Evolutionary conservation across 2,797 vertebrate genomes (phyloP).

Genomic region (Iguana delicatissima): DNA sequence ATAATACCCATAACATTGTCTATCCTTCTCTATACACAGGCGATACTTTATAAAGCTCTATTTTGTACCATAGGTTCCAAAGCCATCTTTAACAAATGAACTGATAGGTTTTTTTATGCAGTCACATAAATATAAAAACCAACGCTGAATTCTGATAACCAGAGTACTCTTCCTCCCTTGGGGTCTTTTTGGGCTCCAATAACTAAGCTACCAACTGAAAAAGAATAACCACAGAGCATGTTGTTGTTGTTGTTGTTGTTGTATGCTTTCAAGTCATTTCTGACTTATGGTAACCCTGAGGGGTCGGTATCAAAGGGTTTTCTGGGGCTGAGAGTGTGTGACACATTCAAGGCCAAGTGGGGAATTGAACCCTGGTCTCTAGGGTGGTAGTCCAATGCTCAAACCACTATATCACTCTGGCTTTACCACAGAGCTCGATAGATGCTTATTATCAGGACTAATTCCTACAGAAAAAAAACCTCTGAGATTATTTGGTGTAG

Average conservation of each 20-base stretch:
- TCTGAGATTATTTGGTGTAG: background rate
- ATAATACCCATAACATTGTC: background rate
- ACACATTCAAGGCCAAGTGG: no score
- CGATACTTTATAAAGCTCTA: background rate
- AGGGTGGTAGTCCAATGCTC: no score
- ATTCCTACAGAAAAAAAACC: background rate
- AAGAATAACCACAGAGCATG: background rate
- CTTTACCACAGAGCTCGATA: background rate
- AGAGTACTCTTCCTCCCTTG: background rate
- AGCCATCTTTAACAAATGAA: background rate
- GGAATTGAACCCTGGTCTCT: no score
- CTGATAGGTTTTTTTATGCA: background rate
- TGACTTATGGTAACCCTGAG: no score
- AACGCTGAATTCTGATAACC: slow-evolving; percentile 9
- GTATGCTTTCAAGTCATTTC: no score
- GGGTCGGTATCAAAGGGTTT: no score
- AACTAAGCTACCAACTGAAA: background rate
- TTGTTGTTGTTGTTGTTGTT: no score
- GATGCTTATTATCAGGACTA: background rate
- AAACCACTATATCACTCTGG: no score
- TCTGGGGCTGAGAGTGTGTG: no score
- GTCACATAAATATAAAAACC: slow-evolving; percentile 26
- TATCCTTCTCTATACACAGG: background rate
- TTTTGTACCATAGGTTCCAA: background rate
- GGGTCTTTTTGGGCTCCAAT: slow-evolving; percentile 7